Percentiles rank a stretch among this genome's conserved stretches.
These are phyloP conservation scores for Chydorus sphaericus DNA, from an alignment of 2,888 invertebrate genomes.

Conservation along the genomic window DNA sequence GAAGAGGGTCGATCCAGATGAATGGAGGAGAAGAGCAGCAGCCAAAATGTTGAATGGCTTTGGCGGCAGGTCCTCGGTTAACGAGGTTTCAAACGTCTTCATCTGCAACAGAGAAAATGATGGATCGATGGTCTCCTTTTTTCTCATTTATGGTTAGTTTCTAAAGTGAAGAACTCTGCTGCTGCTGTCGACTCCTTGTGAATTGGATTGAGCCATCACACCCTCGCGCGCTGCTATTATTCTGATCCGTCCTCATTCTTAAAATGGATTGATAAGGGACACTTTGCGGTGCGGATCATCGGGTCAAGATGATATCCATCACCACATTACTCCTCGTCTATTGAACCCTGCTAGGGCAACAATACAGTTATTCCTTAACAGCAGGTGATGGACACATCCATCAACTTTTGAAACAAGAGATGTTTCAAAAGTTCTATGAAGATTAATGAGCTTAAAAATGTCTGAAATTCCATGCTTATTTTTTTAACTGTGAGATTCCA, in stretches of 20 bases:
- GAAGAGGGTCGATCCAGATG: neutral
- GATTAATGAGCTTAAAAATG: too few species aligned
- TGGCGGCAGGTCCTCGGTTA: conserved; percentile 5
- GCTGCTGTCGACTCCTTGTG: neutral
- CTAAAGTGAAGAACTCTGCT: neutral
- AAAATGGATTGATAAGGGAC: too few species aligned
- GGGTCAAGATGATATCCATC: neutral
- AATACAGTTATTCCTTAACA: too few species aligned
- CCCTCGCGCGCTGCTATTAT: too few species aligned
- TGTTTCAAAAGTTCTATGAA: too few species aligned
- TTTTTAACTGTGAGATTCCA: too few species aligned
- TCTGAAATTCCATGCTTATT: too few species aligned
- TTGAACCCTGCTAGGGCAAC: neutral
- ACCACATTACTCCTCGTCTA: neutral
- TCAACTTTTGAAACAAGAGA: too few species aligned
- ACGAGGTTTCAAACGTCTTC: neutral
- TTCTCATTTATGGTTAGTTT: neutral
- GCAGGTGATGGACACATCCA: too few species aligned
- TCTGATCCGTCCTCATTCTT: too few species aligned
- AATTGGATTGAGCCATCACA: conserved; percentile 3
- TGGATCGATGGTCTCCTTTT: neutral
- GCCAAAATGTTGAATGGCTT: conserved; percentile 5
- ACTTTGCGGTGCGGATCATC: neutral
- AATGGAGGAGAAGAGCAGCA: conserved; percentile 4
- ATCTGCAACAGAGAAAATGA: too few species aligned